Percentiles rank a stretch among this genome's conserved stretches.
These are phyloP conservation scores for Drosophila melanosoma DNA, from an alignment of 2,888 invertebrate genomes.

Conservation along the genomic window DNA sequence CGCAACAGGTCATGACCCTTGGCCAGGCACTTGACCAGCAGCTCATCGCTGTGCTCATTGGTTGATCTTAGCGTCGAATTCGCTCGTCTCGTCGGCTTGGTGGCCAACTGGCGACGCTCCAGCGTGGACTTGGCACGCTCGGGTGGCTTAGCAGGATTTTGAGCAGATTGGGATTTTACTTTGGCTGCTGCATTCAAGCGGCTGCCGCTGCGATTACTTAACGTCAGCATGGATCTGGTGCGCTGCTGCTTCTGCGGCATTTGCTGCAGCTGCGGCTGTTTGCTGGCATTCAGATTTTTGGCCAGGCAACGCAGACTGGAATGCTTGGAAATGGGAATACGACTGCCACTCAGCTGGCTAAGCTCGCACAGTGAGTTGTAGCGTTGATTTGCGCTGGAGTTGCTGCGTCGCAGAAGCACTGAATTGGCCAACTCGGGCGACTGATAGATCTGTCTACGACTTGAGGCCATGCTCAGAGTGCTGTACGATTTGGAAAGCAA, in stretches of 20 bases:
- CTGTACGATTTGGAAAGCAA: constrained; percentile 89
- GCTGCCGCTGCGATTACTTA: constrained; percentile 27
- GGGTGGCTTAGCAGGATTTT: constrained; percentile 24
- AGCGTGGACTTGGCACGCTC: constrained; percentile 70
- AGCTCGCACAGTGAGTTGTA: constrained; percentile 85
- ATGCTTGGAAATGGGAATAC: constrained; percentile 86
- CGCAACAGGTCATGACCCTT: constrained; percentile 84
- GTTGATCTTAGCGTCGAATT: constrained; percentile 48
- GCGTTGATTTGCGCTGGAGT: constrained; percentile 44
- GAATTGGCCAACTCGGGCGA: constrained; percentile 61
- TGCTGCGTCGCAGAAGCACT: constrained; percentile 52
- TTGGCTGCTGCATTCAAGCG: constrained; percentile 11
- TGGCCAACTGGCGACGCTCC: constrained; percentile 47
- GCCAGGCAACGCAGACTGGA: constrained; percentile 73
- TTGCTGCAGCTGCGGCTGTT: constrained; percentile 19
- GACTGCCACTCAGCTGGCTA: constrained; percentile 86
- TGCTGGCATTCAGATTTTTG: constrained; percentile 26
- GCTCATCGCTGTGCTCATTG: constrained; percentile 76
- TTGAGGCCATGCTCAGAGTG: constrained; percentile 87
- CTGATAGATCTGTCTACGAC: constrained; percentile 63
- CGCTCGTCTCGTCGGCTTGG: constrained; percentile 50
- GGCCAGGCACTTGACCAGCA: constrained; percentile 84
- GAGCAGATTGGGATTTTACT: constrained; percentile 3
- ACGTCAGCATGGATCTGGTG: constrained; percentile 61
- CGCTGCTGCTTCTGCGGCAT: constrained; percentile 50